A percentile compares a stretch with the other conserved stretches of the same genome.
Conservation (phyloP, 2,113 vertebrate species). For the Protobothrops flavoviridis region DNA sequence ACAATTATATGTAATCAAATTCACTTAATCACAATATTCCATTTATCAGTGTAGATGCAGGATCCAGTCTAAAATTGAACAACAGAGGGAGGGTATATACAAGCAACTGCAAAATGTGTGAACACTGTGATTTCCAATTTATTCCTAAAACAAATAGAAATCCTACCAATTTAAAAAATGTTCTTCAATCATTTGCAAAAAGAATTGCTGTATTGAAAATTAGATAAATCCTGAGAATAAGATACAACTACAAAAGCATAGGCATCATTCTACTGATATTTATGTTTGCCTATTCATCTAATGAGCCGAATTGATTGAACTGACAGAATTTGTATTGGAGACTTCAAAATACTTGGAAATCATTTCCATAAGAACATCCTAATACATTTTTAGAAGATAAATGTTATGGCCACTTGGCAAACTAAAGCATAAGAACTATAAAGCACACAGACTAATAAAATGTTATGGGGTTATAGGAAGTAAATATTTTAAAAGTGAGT, state of each 20-base stretch:
- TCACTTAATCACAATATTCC: neutral
- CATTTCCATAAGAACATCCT: neutral
- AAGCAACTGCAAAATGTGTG: neutral
- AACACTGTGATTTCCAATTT: neutral
- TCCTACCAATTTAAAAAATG: neutral
- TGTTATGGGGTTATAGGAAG: neutral
- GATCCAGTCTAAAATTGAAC: neutral
- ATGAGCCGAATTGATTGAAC: neutral
- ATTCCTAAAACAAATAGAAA: neutral
- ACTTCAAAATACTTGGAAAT: neutral
- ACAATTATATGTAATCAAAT: neutral
- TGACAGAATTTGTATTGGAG: neutral
- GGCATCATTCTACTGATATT: neutral
- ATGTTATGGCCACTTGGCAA: constrained; percentile 1
- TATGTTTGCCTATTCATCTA: neutral
- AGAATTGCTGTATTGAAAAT: neutral
- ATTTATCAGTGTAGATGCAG: neutral
- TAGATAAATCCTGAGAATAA: rapidly evolving
- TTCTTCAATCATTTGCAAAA: neutral
- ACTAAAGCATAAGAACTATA: constrained; percentile 9
- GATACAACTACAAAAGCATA: rapidly evolving
- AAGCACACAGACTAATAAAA: neutral
- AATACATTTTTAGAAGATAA: constrained; percentile 22
- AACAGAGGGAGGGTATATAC: neutral
- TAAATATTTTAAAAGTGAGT: constrained; percentile 23